Conservation (phyloP, 2,113 vertebrate genomes). For the Gasterosteus nipponicus region DNA sequence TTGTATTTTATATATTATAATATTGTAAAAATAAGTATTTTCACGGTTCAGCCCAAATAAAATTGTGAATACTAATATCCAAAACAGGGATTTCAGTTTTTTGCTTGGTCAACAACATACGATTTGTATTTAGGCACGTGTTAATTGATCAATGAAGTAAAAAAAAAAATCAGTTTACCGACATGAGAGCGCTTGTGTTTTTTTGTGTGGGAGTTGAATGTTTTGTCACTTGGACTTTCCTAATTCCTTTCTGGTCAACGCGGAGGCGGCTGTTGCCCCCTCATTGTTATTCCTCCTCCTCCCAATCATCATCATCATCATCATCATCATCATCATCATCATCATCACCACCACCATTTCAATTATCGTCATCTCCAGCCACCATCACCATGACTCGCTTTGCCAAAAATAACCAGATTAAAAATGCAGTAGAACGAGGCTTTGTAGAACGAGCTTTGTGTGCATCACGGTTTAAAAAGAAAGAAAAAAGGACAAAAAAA, state of each 20-base stretch:
- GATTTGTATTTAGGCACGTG: not conserved
- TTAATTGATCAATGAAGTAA: not conserved
- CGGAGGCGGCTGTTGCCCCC: not conserved
- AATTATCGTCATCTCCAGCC: slow-evolving; percentile 17
- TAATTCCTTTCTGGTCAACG: slow-evolving; percentile 26
- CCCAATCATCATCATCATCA: slow-evolving; percentile 4
- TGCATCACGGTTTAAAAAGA: not conserved
- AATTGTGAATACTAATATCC: not conserved
- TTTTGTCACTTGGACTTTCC: not conserved
- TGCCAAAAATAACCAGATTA: slow-evolving; percentile 1
- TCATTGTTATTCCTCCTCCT: not conserved
- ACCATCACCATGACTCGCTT: slow-evolving; percentile 5
- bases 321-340: slow-evolving; percentile 24
- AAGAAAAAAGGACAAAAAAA: not conserved
- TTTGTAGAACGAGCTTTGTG: not conserved
- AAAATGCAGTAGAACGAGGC: not conserved
- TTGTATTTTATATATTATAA: not conserved
- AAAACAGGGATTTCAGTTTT: not conserved
- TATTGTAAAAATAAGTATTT: not conserved
- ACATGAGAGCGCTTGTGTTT: not conserved
- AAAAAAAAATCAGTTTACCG: not conserved
- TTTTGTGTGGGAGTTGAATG: not conserved
- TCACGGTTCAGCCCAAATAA: not conserved
- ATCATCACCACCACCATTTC: slow-evolving; percentile 17
- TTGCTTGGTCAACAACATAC: not conserved